phyloP scores from a whole-genome alignment of 2,113 vertebrate species.

The Macrotis lagotis region DNA sequence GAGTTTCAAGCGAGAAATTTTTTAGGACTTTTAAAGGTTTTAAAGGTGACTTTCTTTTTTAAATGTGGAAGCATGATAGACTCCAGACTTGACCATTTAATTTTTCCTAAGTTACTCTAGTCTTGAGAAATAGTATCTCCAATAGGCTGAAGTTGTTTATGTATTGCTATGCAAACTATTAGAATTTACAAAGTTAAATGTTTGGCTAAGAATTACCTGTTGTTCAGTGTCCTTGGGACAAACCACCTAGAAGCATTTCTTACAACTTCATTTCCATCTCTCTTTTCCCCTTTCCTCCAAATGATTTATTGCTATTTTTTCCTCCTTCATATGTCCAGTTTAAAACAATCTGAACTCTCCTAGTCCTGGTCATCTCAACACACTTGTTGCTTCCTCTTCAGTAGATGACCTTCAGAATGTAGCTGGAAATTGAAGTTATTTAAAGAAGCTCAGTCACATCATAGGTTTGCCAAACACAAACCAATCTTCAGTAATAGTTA shows the following conservation, averaged over 20 bases:
- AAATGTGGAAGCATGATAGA: background rate
- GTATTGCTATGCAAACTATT: background rate
- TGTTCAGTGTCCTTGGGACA: background rate
- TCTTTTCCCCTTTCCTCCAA: background rate
- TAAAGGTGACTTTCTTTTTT: background rate
- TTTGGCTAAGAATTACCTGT: background rate
- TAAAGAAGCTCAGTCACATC: slow-evolving; percentile 58
- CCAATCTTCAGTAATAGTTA: slow-evolving; percentile 41
- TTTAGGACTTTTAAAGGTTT: background rate
- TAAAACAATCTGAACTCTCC: background rate
- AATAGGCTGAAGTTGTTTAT: background rate
- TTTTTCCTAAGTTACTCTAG: background rate
- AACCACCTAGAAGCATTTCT: background rate
- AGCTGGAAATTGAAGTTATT: slow-evolving; percentile 58
- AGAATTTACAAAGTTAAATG: background rate
- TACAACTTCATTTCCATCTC: background rate
- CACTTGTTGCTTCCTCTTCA: slow-evolving; percentile 41
- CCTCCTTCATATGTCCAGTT: background rate
- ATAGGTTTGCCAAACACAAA: slow-evolving; percentile 48
- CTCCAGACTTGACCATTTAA: background rate
- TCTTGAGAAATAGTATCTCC: background rate
- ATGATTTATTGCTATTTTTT: background rate
- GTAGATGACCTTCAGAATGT: slow-evolving; percentile 49
- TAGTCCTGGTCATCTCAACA: background rate
- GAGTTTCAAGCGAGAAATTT: background rate